Evolutionary conservation across 2,888 invertebrate genomes (phyloP), one percentile per base, ranked within the genome.

Genomic region (Linyphia triangularis): DNA sequence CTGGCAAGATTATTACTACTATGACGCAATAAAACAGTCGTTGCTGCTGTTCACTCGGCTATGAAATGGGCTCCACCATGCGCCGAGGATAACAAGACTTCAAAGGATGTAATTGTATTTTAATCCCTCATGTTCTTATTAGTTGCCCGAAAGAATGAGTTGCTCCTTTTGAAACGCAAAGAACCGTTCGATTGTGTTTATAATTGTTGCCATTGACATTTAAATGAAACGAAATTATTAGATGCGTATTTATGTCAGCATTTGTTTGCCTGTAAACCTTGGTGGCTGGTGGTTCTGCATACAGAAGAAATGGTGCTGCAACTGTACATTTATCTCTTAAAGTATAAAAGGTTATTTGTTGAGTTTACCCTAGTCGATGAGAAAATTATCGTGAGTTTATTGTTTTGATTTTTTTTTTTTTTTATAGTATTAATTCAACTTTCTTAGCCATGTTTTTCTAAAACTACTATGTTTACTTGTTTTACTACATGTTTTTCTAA

Each of bases 51-150:
- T 77, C 77, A 63, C 61, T 77, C 26, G 63, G 61, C 77, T 77
- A 77, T 77, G 63, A 77, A 77, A 77, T 77, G 63, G 77, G 77
- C 61, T 61, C 63, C 77, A 77, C 26, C 77, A 63, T 77, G 37
- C 51, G 51, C 24, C 26, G 30, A 22, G 30, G 43, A 19, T 33
- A 77, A 77, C 40, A 30, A 30, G 61, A 16, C 22, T 57, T 26
- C 28, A 16, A 26, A 16, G 19, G 67, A 67, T 19, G 67, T 63
- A 63, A 77, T 77, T 77, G 77, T 77, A 16, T 22, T 51, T n/a
- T 28, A 73, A 57, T 59, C 30, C 33, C 33, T 28, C n/a, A n/a
- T 19, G 73, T 19, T 33, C 30, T 33, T n/a, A 30, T 30, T 59
- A 30, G 59, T 59, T 57, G 59, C 19, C 57, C 5, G 30, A n/a